Evolutionary conservation across 2,797 vertebrate genomes (phyloP).

Genomic region (Lepidocolaptes lacrymiger): DNA sequence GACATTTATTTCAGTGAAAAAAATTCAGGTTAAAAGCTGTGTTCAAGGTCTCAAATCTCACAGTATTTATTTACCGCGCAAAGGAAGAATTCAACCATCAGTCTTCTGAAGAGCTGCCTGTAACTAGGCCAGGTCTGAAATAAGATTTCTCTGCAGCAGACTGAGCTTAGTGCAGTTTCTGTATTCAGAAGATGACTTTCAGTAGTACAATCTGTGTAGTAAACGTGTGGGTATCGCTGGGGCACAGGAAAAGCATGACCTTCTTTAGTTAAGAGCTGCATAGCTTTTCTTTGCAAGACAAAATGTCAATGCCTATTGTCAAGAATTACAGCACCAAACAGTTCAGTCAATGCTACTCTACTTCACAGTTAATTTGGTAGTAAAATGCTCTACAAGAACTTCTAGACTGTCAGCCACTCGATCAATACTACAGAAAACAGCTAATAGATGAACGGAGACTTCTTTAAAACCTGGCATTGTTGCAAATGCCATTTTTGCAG

Average conservation of each 20-base stretch:
- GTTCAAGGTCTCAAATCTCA: constrained; percentile 32
- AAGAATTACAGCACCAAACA: constrained; percentile 65
- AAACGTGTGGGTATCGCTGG: not conserved
- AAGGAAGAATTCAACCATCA: constrained; percentile 44
- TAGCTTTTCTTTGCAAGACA: constrained; percentile 60
- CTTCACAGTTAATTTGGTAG: constrained; percentile 71
- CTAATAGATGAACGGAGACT: not conserved
- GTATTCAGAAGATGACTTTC: constrained; percentile 62
- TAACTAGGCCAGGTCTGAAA: constrained; percentile 41
- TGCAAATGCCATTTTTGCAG: not conserved
- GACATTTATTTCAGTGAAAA: not conserved
- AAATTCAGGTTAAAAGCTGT: constrained; percentile 5
- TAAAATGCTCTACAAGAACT: constrained; percentile 55
- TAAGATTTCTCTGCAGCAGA: constrained; percentile 52
- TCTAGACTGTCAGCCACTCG: constrained; percentile 45
- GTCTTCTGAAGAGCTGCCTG: constrained; percentile 52
- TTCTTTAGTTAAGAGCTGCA: constrained; percentile 37
- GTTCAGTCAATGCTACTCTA: constrained; percentile 68
- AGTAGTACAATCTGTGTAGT: constrained; percentile 66
- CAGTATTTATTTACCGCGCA: constrained; percentile 50
- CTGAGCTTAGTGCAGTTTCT: constrained; percentile 63
- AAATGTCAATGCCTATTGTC: constrained; percentile 60
- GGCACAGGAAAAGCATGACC: constrained; percentile 11
- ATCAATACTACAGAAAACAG: constrained; percentile 37
- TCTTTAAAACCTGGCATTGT: not conserved